Evolutionary conservation across 2,797 vertebrate genomes (phyloP).

Genomic region (Cichlasoma orientale): DNA sequence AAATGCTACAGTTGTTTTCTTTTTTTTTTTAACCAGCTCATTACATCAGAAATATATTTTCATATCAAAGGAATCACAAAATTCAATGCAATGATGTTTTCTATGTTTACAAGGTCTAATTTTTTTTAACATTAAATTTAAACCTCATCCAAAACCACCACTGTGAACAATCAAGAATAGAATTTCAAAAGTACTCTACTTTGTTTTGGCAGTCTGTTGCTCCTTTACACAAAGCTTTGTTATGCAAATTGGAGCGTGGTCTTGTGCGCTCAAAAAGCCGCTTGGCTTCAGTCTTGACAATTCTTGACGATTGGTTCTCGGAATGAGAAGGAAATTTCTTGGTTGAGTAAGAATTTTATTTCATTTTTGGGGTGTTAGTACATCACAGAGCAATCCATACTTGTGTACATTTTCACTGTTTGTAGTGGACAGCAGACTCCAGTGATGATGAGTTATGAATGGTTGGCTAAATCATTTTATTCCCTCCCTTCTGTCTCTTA

Average conservation of each 20-base stretch:
- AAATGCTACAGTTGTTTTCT: no score
- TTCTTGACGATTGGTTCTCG: neutral
- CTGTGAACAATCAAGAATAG: neutral
- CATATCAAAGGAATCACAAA: neutral
- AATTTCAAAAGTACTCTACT: neutral
- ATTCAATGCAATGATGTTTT: neutral
- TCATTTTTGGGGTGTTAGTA: neutral
- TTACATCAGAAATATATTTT: no score
- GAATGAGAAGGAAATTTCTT: neutral
- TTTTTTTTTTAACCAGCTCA: no score
- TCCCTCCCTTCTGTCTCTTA: constrained; percentile 55
- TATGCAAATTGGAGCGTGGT: neutral
- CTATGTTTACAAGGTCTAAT: neutral
- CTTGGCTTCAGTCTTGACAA: constrained; percentile 13
- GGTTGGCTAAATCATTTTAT: neutral
- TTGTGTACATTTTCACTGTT: neutral
- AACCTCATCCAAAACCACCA: neutral
- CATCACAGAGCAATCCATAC: neutral
- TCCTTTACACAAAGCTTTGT: neutral
- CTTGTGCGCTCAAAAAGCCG: neutral
- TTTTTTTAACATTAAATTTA: fast-evolving
- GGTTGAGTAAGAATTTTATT: constrained; percentile 5
- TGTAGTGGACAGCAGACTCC: neutral
- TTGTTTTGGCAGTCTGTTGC: neutral
- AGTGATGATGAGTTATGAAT: neutral